A percentile compares a stretch with the other conserved stretches of the same genome.
phyloP scores from a whole-genome alignment of 2,888 invertebrate species.

The Drosophila putrida region DNA sequence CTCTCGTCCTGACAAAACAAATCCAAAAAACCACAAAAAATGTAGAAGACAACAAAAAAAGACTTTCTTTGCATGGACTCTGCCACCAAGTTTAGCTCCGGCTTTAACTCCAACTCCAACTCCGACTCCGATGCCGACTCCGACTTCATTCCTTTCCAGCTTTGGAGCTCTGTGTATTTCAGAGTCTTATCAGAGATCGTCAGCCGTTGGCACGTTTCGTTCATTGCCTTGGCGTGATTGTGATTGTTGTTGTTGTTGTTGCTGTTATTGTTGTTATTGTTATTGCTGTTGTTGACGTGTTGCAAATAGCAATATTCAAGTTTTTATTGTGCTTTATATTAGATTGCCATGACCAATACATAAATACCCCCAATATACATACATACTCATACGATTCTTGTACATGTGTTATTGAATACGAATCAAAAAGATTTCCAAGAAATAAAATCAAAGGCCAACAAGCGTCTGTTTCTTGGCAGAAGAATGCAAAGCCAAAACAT shows the following conservation, averaged over 20 bases:
- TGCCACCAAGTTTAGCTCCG: constrained; percentile 22
- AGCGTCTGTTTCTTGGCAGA: constrained; percentile 14
- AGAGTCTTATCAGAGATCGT: constrained; percentile 73
- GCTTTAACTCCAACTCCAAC: constrained; percentile 21
- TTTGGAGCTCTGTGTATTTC: constrained; percentile 22
- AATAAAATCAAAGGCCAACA: constrained; percentile 46
- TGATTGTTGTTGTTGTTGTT: constrained; percentile 58
- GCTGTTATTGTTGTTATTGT: constrained; percentile 40
- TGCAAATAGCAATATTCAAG: constrained; percentile 79
- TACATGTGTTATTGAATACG: constrained; percentile 66
- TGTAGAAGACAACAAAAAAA: constrained; percentile 12
- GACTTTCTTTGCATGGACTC: constrained; percentile 66
- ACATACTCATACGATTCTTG: constrained; percentile 9
- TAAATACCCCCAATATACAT: constrained; percentile 46
- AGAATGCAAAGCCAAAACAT: constrained; percentile 27
- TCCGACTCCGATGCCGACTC: constrained; percentile 16
- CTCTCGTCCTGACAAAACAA: constrained; percentile 53
- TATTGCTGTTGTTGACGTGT: constrained; percentile 68
- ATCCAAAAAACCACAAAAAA: constrained; percentile 16
- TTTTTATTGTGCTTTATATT: constrained; percentile 80
- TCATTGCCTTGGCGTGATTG: constrained; percentile 74
- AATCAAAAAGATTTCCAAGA: constrained; percentile 73
- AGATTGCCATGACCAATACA: constrained; percentile 79
- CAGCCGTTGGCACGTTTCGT: constrained; percentile 80
- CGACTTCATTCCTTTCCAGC: constrained; percentile 32